phyloP scores from a whole-genome alignment of 2,113 vertebrate species.

The Clarias macrocephalus region DNA sequence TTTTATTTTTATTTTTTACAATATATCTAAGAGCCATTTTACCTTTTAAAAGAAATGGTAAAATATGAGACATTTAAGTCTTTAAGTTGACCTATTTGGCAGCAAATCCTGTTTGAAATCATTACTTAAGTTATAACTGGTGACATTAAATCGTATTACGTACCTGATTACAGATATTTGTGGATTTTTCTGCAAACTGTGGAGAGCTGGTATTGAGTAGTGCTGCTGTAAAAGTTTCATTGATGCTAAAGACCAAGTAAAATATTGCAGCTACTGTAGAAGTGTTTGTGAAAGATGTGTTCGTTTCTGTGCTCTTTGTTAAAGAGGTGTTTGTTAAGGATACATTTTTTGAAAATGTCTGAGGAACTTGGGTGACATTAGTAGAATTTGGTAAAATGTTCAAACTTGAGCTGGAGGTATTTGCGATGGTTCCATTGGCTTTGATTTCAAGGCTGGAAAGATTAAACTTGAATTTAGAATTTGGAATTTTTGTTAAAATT shows the following conservation, averaged over 20 bases:
- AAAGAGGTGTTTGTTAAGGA: background rate
- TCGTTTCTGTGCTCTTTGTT: background rate
- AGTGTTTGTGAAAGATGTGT: background rate
- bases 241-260: background rate
- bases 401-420: background rate
- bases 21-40: too few species aligned
- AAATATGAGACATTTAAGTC: too few species aligned
- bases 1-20: too few species aligned
- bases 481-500: background rate
- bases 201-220: background rate
- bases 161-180: background rate
- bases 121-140: background rate
- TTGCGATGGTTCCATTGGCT: background rate
- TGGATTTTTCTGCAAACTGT: background rate
- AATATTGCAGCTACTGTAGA: background rate
- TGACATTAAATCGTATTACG: background rate
- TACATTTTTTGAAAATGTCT: too few species aligned
- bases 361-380: background rate
- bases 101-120: too few species aligned
- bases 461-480: background rate
- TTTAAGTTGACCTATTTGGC: too few species aligned
- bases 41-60: too few species aligned
- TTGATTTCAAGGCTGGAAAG: background rate
- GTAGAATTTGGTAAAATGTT: background rate
- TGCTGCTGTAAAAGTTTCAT: background rate